Base-by-base conservation (phyloP, 2,113 vertebrate genomes). In the Arizona elegans region DNA sequence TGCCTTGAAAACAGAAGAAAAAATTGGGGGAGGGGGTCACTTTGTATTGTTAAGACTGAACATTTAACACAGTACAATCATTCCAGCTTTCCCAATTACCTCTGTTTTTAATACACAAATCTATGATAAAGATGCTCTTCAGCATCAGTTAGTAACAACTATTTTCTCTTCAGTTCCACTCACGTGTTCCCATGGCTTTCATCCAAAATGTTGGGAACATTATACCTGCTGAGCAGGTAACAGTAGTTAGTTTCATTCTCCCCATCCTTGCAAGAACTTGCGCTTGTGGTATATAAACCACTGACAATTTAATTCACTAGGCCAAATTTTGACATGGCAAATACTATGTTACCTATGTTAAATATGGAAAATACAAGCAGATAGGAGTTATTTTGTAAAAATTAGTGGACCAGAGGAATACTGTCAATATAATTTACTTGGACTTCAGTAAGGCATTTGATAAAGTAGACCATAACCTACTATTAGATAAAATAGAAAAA, bases 131-230 rank as follows among this genome's bases (percentile, higher is more conserved):
- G 75, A 91, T 65, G 56, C 58, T 11, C 95, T 96, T 95, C 94
- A 93, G 93, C 89, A 90, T 0, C n/a, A 92, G 81, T 94, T 93
- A 90, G 93, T 91, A 95, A 65, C 54, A 96, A 93, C 94, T 95
- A 96, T 94, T 92, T 59, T 90, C 91, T 70, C 90, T 93, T 92
- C 26, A 91, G 87, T 87, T 91, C 94, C 90, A 88, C 91, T 95
- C 96, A 95, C 90, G 29, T 94, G 95, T 95, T 96, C 91, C 90
- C 86, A 92, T 96, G 96, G 96, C 96, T 95, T 92, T 93, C 90
- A 88, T 93, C 96, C 94, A 91, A 94, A 94, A 50, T 26, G 86
- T n/a, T 6, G 89, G 89, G 90, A 95, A 94, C 95, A 95, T 89
- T 53, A 93, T 94, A 95, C 94, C 94, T 0, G 0, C 95, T 88